A percentile compares a stretch with the other conserved stretches of the same genome.
Conservation (phyloP, 2,888 invertebrate species). For the Leptothorax acervorum region DNA sequence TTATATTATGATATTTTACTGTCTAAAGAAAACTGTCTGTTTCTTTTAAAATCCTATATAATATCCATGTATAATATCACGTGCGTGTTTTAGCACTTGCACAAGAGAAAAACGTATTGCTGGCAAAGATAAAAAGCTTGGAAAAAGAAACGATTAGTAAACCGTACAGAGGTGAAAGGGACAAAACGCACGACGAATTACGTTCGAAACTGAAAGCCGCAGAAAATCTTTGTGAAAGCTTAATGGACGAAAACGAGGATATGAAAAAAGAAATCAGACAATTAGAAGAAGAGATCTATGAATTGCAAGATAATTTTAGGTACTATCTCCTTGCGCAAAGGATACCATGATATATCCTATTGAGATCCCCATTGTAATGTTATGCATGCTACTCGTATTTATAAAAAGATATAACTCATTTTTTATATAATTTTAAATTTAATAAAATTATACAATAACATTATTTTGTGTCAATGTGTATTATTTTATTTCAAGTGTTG, state of each 20-base stretch:
- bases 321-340: slow-evolving; percentile 76
- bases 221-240: slow-evolving; percentile 96
- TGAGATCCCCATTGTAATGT: background rate
- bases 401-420: background rate
- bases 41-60: background rate
- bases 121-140: slow-evolving; percentile 83
- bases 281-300: slow-evolving; percentile 98
- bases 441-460: slow-evolving; percentile 19
- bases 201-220: slow-evolving; percentile 94
- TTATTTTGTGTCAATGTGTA: background rate
- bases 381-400: slow-evolving; percentile 7
- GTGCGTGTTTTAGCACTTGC: slow-evolving; percentile 71
- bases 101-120: slow-evolving; percentile 86
- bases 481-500: slow-evolving; percentile 8
- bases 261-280: slow-evolving; percentile 97
- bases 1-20: background rate
- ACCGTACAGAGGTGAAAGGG: slow-evolving; percentile 78
- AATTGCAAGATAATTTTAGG: slow-evolving; percentile 98
- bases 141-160: slow-evolving; percentile 80
- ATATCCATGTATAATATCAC: background rate
- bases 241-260: slow-evolving; percentile 98
- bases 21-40: background rate
- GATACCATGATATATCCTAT: background rate
- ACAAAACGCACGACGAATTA: slow-evolving; percentile 87
- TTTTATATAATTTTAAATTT: slow-evolving; percentile 15